Percentiles rank a stretch among this genome's conserved stretches.
Evolutionary conservation across 2,888 invertebrate species (phyloP).

Genomic region (Lasioglossum lativentre): DNA sequence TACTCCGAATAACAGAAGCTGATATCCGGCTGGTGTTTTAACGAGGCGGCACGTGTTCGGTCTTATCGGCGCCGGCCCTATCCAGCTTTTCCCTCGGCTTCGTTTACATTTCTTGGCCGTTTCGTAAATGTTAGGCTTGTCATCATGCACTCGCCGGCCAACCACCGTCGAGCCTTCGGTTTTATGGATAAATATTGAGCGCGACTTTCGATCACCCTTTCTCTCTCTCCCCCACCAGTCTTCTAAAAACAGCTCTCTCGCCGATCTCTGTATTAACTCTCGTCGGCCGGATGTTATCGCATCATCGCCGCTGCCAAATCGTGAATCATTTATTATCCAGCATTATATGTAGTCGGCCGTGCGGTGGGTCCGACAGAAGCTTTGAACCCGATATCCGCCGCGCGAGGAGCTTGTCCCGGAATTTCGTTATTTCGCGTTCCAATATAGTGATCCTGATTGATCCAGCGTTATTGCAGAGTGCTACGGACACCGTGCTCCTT

Average conservation of each 20-base stretch:
- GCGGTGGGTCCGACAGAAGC: neutral
- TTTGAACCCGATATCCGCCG: neutral
- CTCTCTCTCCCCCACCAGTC: neutral
- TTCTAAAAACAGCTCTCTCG: neutral
- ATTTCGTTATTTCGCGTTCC: neutral
- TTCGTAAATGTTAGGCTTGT: constrained; percentile 36
- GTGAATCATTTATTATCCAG: constrained; percentile 8
- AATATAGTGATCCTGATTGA: neutral
- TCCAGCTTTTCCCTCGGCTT: constrained; percentile 17
- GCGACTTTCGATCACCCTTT: neutral
- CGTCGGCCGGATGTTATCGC: constrained; percentile 6
- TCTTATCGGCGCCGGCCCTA: constrained; percentile 31
- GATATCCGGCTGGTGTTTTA: constrained; percentile 62
- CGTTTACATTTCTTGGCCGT: constrained; percentile 44
- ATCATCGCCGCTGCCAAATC: neutral
- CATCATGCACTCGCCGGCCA: neutral
- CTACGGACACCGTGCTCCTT: neutral
- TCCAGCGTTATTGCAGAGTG: neutral
- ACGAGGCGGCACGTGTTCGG: constrained; percentile 60
- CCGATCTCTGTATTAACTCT: constrained; percentile 10
- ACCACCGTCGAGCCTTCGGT: neutral
- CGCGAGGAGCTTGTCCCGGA: neutral
- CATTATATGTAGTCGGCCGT: neutral
- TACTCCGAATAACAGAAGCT: constrained; percentile 22
- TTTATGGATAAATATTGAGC: constrained; percentile 12